These are phyloP conservation scores for Teleogryllus occipitalis DNA, from an alignment of 1,140 invertebrate species.

Conservation along the genomic window DNA sequence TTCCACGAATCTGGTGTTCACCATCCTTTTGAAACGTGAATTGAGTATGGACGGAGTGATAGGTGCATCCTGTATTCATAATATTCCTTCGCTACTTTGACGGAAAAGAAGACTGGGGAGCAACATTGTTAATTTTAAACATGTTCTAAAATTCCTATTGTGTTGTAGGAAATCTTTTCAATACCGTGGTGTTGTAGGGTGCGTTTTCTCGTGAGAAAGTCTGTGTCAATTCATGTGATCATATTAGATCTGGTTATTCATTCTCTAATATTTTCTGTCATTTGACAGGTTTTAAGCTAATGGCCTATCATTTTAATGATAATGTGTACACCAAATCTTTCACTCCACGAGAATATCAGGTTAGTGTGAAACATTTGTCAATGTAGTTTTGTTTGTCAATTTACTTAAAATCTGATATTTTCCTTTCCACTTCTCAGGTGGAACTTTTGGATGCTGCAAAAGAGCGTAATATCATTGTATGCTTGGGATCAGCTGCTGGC, in stretches of 20 bases:
- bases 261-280: background rate
- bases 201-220: too few relatives aligned
- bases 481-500: slow-evolving; percentile 68
- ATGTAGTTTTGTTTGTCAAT: background rate
- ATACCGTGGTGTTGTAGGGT: too few relatives aligned
- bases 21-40: too few relatives aligned
- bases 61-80: too few relatives aligned
- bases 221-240: too few relatives aligned
- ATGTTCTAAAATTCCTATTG: too few relatives aligned
- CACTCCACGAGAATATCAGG: slow-evolving; percentile 66
- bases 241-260: background rate
- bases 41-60: too few relatives aligned
- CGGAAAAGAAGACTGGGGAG: too few relatives aligned
- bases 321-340: slow-evolving; percentile 59
- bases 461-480: slow-evolving; percentile 74
- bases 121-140: too few relatives aligned
- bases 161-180: too few relatives aligned
- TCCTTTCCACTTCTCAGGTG: slow-evolving; percentile 40
- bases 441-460: slow-evolving; percentile 73
- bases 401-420: background rate
- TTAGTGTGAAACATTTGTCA: slow-evolving; percentile 26
- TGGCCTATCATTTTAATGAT: slow-evolving; percentile 52
- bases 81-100: too few relatives aligned
- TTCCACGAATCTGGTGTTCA: too few relatives aligned
- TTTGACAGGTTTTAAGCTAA: slow-evolving; percentile 26